Evolutionary conservation across 2,113 vertebrate genomes (phyloP), one percentile per base, ranked within the genome.

Genomic region (Dicerorhinus sumatrensis): DNA sequence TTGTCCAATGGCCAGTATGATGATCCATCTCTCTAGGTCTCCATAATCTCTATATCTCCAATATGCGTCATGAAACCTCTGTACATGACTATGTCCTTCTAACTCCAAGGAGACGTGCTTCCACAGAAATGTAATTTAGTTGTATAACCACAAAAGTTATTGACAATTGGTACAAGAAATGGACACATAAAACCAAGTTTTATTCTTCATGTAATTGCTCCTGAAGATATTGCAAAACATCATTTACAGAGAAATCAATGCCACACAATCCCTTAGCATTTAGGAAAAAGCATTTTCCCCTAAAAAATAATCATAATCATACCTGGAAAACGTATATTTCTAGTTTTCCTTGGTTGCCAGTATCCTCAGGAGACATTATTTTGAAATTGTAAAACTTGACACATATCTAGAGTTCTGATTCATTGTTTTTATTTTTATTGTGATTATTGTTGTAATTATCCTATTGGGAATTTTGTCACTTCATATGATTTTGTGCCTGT

Each of bases 231-330:
- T 73, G 9, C 31, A 70, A 91, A 89, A 23, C 63, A 84, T 88
- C 21, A 16, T 91, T 95, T 93, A 93, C 23, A 87, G 29, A 88
- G 86, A 93, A 95, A 96, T 96, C 81, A 88, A 80, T 95, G n/a
- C n/a, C 29, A 80, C 65, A 72, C 58, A 91, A 84, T 80, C 31
- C 17, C 36, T 94, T 80, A 93, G 51, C 79, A 89, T 54, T 96
- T 95, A 85, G 46, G 33, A 31, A 91, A 91, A 84, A 33, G 6
- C 27, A 65, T 81, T 81, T 91, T 12, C 17, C 42, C 33, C 31
- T 20, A 33, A 36, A 63, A 48, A 95, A 75, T 42, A 42, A 42
- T 42, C 42, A 75, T 90, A 90, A 95, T 91, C 54, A 77, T 48
- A 83, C 21, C 39, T 42, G 48, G 6, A 14, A 73, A 88, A 72